A percentile compares a stretch with the other conserved stretches of the same genome.
These are phyloP conservation scores for Nephrotoma appendiculata DNA, from an alignment of 2,888 invertebrate genomes.

Conservation along the genomic window DNA sequence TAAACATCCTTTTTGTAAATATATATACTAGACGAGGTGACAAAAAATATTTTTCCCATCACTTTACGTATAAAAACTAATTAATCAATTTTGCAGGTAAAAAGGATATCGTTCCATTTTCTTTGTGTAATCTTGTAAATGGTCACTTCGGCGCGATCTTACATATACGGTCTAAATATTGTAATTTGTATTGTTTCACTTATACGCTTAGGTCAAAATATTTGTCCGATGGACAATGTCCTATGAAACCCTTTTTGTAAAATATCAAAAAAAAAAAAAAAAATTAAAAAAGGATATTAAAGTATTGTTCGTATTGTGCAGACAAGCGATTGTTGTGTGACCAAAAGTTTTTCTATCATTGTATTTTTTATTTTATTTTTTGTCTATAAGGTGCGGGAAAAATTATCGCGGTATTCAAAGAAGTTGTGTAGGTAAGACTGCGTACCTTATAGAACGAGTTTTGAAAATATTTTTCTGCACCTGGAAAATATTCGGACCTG, in stretches of 20 bases:
- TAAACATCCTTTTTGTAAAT: neutral
- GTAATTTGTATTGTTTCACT: slow-evolving; percentile 3
- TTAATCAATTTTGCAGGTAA: neutral
- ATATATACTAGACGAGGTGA: neutral
- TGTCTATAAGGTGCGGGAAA: neutral
- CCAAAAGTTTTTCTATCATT: neutral
- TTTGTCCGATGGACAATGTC: slow-evolving; percentile 2
- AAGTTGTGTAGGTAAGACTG: neutral
- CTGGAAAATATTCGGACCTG: neutral
- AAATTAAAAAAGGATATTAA: neutral
- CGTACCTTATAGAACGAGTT: neutral
- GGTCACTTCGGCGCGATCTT: neutral
- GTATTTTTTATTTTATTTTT: neutral
- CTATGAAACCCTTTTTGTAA: neutral
- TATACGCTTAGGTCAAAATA: slow-evolving; percentile 3
- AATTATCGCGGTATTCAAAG: neutral
- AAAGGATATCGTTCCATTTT: neutral
- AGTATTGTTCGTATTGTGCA: neutral
- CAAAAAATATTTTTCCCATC: neutral
- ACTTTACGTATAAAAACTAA: neutral
- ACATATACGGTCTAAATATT: slow-evolving; percentile 1
- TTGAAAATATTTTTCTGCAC: neutral
- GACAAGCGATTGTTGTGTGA: neutral
- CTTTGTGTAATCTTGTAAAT: neutral
- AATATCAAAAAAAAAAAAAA: neutral